Evolutionary conservation across 2,888 invertebrate genomes (phyloP), one percentile per base, ranked within the genome.

Genomic region (Oegoconia quadripuncta): DNA sequence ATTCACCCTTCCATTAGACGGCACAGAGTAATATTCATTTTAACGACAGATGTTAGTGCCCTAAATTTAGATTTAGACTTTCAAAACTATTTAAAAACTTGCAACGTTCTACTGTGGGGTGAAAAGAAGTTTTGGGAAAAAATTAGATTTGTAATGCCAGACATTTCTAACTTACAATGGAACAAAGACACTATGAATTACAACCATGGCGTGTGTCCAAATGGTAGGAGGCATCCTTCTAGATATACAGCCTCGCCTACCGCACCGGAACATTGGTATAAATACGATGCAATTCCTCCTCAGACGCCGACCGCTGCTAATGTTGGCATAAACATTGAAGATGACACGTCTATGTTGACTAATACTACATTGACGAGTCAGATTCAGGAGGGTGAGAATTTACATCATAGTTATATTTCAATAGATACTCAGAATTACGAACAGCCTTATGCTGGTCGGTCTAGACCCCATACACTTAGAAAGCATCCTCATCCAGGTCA

Each of bases 111-210:
- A 50, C 89, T 93, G 50, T 94, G 93, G 92, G 93, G 93, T 48
- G 95, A 96, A 76, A 93, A 93, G 60, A 90, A 94, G 59, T 97
- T 97, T 83, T 97, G 96, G 96, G 94, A 95, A 59, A 95, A 96
- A 79, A 89, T 97, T 48, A 90, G 93, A 48, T 91, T 89, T 80
- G 92, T 94, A 37, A 92, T 96, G 91, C 95, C 95, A 43, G 96
- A 97, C 53, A 86, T 88, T 52, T 83, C 89, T 37, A 90, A 90
- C 65, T 86, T 90, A 56, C 88, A 90, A 63, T 90, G 90, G 87
- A 91, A 91, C 65, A 89, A 89, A 56, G 88, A 87, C 45, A 74
- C 77, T 48, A 70, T 89, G 49, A 89, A 88, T 74, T 88, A 88
- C 56, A 86, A 80, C 63, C 89, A 88, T 62, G 80, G 79, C 53